Percentiles rank a stretch among this genome's conserved stretches.
Conservation (phyloP, 2,797 vertebrate species). For the Takifugu rubripes region DNA sequence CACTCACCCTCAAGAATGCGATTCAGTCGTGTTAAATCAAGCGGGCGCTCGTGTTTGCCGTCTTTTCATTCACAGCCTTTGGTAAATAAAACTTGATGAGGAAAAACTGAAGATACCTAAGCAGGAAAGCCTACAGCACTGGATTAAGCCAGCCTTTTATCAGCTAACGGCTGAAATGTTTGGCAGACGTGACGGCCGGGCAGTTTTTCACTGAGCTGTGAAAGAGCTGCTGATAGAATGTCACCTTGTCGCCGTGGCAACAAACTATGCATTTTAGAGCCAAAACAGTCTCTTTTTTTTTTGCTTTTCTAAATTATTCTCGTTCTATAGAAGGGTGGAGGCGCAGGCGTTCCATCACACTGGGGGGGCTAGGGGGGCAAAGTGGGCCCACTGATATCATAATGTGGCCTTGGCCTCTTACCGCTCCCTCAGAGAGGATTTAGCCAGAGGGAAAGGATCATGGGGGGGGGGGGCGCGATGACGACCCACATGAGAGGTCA, state of each 20-base stretch:
- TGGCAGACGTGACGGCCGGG: slow-evolving; percentile 17
- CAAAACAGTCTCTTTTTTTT: slow-evolving; percentile 34
- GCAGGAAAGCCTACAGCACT: neutral
- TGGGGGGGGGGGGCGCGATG: slow-evolving; percentile 49
- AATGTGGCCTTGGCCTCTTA: slow-evolving; percentile 54
- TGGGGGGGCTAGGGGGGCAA: slow-evolving; percentile 35
- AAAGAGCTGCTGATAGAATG: slow-evolving; percentile 22
- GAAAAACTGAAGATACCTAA: slow-evolving; percentile 19
- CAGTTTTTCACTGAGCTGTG: slow-evolving; percentile 22
- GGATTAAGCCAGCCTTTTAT: slow-evolving; percentile 29
- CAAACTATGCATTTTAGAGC: slow-evolving; percentile 64
- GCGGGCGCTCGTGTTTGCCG: slow-evolving; percentile 51
- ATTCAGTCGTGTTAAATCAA: slow-evolving; percentile 57
- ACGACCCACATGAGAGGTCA: slow-evolving; percentile 75
- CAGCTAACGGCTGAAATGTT: slow-evolving; percentile 28
- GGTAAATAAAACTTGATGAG: slow-evolving; percentile 50
- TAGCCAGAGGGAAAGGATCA: slow-evolving; percentile 21
- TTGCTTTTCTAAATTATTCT: slow-evolving; percentile 59
- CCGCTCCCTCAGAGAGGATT: slow-evolving; percentile 60
- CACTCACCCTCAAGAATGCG: slow-evolving; percentile 57
- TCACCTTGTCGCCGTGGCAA: slow-evolving; percentile 54
- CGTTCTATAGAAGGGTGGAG: slow-evolving; percentile 57
- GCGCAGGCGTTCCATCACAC: slow-evolving; percentile 55
- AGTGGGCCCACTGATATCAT: slow-evolving; percentile 23
- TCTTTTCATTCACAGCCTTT: slow-evolving; percentile 47